These are phyloP conservation scores for Apamea monoglypha DNA, from an alignment of 2,888 invertebrate genomes.

Conservation along the genomic window DNA sequence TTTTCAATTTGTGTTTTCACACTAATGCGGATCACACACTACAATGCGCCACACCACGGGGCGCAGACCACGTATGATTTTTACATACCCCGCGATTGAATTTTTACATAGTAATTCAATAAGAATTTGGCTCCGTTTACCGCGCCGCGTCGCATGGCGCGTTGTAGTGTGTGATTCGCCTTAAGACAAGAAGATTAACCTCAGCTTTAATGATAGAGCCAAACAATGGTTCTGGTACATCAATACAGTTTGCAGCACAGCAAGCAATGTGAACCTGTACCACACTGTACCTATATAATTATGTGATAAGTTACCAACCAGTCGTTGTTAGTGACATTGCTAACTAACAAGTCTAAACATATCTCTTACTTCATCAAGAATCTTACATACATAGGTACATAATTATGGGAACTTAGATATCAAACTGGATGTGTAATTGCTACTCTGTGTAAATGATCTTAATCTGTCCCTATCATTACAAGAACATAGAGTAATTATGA, in stretches of 20 bases:
- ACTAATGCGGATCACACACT: no score
- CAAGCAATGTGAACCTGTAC: neutral
- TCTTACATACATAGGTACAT: slow-evolving; percentile 30
- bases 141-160: neutral
- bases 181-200: no score
- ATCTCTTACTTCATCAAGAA: slow-evolving; percentile 41
- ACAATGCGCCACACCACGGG: no score
- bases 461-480: slow-evolving; percentile 15
- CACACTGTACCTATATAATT: neutral
- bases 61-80: no score
- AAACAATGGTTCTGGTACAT: neutral
- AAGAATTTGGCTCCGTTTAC: neutral
- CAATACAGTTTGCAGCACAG: neutral
- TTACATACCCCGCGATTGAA: no score
- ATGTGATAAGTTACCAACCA: slow-evolving; percentile 6
- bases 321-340: slow-evolving; percentile 28
- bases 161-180: no score
- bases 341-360: slow-evolving; percentile 38
- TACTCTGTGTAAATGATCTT: slow-evolving; percentile 29
- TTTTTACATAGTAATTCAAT: neutral
- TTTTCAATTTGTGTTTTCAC: neutral
- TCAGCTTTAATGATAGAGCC: neutral
- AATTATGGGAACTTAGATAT: slow-evolving; percentile 48
- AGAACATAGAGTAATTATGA: slow-evolving; percentile 10
- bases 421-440: slow-evolving; percentile 35